A percentile compares a stretch with the other conserved stretches of the same genome.
phyloP scores from a whole-genome alignment of 2,888 invertebrate species.

The Melinopterus prodromus region DNA sequence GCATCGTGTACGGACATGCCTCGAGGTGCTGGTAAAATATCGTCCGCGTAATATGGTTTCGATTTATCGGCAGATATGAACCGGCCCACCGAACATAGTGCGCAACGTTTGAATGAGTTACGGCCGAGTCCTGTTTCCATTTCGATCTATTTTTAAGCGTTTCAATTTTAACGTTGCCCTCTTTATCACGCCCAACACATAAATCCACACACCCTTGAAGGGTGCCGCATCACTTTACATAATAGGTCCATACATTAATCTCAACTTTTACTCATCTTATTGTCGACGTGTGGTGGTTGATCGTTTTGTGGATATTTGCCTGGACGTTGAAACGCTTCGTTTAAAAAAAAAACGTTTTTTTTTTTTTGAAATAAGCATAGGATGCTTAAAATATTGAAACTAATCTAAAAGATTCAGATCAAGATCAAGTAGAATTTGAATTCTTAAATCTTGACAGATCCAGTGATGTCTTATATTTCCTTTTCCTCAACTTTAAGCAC shows the following conservation, averaged over 20 bases:
- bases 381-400: too few species aligned
- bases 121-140: neutral
- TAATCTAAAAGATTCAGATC: too few species aligned
- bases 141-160: neutral
- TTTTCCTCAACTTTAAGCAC: too few species aligned
- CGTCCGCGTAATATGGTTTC: neutral
- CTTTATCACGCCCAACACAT: neutral
- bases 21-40: neutral
- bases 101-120: neutral
- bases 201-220: neutral
- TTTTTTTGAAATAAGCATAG: too few species aligned
- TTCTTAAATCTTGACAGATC: too few species aligned
- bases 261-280: neutral
- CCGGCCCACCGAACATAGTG: neutral
- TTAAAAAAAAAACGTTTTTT: too few species aligned
- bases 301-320: neutral
- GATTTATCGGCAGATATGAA: neutral
- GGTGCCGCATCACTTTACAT: neutral
- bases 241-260: neutral
- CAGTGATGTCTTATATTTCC: too few species aligned
- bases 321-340: neutral
- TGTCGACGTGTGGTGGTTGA: neutral
- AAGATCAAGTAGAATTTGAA: too few species aligned
- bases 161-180: neutral
- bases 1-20: neutral